phyloP scores from a whole-genome alignment of 2,797 vertebrate genomes.

The Alauda arvensis region DNA sequence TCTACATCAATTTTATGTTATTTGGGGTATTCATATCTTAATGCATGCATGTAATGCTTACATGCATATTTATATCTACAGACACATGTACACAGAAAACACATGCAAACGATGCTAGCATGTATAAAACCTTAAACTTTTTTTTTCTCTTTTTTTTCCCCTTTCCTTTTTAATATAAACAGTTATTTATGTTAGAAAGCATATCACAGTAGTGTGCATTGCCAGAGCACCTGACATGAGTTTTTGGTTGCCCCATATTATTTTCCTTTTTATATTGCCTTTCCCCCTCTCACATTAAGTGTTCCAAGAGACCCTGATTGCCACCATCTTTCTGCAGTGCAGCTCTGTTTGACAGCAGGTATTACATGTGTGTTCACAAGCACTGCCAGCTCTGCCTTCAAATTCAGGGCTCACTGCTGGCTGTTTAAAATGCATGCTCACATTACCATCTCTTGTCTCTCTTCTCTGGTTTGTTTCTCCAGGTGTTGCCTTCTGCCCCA shows the following conservation, averaged over 20 bases:
- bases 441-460: not conserved
- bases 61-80: not conserved
- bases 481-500: not conserved
- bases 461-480: not conserved
- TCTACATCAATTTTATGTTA: not conserved
- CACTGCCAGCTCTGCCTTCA: not conserved
- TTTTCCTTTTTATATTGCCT: not conserved
- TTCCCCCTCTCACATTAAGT: not conserved
- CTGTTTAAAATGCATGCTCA: not conserved
- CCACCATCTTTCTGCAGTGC: not conserved
- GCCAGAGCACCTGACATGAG: not conserved
- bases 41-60: not conserved
- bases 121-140: not conserved
- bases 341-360: not conserved
- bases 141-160: fast-evolving
- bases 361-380: not conserved
- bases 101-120: not conserved
- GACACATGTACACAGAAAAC: not conserved
- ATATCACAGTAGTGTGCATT: not conserved
- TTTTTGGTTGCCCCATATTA: not conserved
- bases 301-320: not conserved
- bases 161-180: not conserved
- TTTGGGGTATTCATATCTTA: not conserved
- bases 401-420: not conserved
- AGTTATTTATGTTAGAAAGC: not conserved